Conservation (phyloP, 2,113 vertebrate genomes). For the Gymnobelideus leadbeateri region DNA sequence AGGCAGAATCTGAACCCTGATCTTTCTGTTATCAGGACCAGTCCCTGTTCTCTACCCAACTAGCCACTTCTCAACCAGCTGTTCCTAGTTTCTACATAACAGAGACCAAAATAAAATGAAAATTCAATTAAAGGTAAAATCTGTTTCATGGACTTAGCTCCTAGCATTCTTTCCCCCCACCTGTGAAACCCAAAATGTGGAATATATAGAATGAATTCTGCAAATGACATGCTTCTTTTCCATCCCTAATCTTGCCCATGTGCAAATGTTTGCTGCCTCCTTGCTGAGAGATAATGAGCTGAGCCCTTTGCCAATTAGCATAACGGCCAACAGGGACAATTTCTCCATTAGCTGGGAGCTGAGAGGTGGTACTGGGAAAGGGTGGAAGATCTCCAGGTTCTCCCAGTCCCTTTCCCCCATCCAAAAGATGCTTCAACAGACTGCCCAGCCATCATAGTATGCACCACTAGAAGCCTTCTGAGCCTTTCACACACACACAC, state of each 20-base stretch:
- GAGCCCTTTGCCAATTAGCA: background rate
- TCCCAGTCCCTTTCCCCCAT: background rate
- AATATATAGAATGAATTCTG: conserved; percentile 18
- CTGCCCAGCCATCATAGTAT: background rate
- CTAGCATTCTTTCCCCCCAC: background rate
- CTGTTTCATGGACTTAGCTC: conserved; percentile 16
- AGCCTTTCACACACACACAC: background rate
- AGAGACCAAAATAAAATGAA: background rate
- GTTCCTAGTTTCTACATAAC: background rate
- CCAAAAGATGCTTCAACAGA: background rate
- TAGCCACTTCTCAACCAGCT: background rate
- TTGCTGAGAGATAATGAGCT: background rate
- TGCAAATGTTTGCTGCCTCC: background rate
- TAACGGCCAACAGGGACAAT: background rate
- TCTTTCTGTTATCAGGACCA: background rate
- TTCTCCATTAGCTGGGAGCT: background rate
- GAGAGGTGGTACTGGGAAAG: background rate
- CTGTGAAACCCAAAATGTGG: conserved; percentile 33
- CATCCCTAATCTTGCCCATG: background rate
- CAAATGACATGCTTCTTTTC: conserved; percentile 23
- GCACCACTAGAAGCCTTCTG: background rate
- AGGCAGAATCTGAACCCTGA: background rate
- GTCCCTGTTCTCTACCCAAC: background rate
- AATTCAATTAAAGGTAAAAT: conserved; percentile 28
- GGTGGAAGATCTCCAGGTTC: background rate